Percentiles rank a stretch among this genome's conserved stretches.
Evolutionary conservation across 2,888 invertebrate species (phyloP).

Genomic region (Caenorhabditis imperialis): DNA sequence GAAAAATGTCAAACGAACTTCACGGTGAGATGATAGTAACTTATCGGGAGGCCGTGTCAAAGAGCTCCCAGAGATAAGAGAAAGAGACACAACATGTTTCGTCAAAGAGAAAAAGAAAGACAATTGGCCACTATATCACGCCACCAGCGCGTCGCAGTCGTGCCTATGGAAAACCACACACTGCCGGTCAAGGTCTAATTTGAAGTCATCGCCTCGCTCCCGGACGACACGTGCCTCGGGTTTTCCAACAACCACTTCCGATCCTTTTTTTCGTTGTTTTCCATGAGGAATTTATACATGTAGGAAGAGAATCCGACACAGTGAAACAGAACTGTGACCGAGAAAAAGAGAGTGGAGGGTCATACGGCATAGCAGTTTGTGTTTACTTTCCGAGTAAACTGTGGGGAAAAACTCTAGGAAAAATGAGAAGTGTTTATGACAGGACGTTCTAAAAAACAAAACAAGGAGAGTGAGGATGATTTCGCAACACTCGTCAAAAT

Average conservation of each 20-base stretch:
- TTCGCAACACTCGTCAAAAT: too few relatives aligned
- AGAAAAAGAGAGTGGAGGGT: slow-evolving; percentile 1
- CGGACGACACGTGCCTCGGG: slow-evolving; percentile 1
- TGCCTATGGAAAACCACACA: slow-evolving; percentile 36
- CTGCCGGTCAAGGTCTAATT: slow-evolving; percentile 56
- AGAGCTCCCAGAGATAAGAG: slow-evolving; percentile 30
- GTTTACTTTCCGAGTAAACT: slow-evolving; percentile 33
- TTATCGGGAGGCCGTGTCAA: slow-evolving; percentile 31
- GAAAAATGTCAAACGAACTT: too few relatives aligned
- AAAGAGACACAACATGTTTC: slow-evolving; percentile 26
- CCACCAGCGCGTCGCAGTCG: slow-evolving; percentile 46
- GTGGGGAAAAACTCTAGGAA: too few relatives aligned
- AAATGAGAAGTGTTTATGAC: too few relatives aligned
- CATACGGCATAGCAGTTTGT: slow-evolving; percentile 33
- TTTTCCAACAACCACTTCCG: not conserved
- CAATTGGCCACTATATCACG: slow-evolving; percentile 51
- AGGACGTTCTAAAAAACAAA: too few relatives aligned
- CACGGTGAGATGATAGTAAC: slow-evolving; percentile 30
- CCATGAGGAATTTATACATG: too few relatives aligned
- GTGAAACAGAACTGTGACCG: too few relatives aligned
- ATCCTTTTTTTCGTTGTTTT: too few relatives aligned
- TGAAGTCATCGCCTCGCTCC: slow-evolving; percentile 24
- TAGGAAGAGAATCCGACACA: too few relatives aligned
- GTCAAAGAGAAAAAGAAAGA: slow-evolving; percentile 44
- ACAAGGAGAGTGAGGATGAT: too few relatives aligned